phyloP scores from a whole-genome alignment of 2,888 invertebrate species.

The Gymnocheta viridis region DNA sequence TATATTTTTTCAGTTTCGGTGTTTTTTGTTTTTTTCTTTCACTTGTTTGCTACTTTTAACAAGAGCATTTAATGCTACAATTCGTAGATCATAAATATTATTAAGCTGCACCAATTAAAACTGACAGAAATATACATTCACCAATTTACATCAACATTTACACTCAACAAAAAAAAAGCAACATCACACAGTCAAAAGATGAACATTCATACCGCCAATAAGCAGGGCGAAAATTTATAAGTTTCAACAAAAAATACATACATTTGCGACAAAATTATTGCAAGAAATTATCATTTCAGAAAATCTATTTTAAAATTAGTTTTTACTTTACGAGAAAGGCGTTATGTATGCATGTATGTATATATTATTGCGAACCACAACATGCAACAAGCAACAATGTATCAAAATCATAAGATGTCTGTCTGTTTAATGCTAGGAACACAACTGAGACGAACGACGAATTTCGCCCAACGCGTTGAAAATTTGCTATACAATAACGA shows the following conservation, averaged over 20 bases:
- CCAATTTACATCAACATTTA: slow-evolving; percentile 61
- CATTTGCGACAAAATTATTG: slow-evolving; percentile 8
- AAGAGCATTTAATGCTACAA: slow-evolving; percentile 58
- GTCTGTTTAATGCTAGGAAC: too few relatives aligned
- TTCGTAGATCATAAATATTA: slow-evolving; percentile 63
- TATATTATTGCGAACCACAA: too few relatives aligned
- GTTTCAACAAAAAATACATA: neutral
- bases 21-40: neutral
- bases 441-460: too few relatives aligned
- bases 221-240: neutral
- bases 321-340: neutral
- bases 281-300: slow-evolving; percentile 24
- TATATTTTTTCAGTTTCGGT: slow-evolving; percentile 8
- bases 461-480: too few relatives aligned
- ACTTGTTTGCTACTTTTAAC: slow-evolving; percentile 25
- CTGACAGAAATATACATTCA: slow-evolving; percentile 62
- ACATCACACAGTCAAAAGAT: neutral
- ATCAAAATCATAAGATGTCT: slow-evolving; percentile 17
- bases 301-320: slow-evolving; percentile 37
- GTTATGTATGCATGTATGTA: neutral
- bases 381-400: slow-evolving; percentile 16
- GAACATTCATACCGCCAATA: slow-evolving; percentile 7
- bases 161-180: neutral
- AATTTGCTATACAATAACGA: too few relatives aligned
- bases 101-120: slow-evolving; percentile 62